Percentiles rank a stretch among this genome's conserved stretches.
Conservation (phyloP, 2,888 invertebrate species). For the Elysia crispata region DNA sequence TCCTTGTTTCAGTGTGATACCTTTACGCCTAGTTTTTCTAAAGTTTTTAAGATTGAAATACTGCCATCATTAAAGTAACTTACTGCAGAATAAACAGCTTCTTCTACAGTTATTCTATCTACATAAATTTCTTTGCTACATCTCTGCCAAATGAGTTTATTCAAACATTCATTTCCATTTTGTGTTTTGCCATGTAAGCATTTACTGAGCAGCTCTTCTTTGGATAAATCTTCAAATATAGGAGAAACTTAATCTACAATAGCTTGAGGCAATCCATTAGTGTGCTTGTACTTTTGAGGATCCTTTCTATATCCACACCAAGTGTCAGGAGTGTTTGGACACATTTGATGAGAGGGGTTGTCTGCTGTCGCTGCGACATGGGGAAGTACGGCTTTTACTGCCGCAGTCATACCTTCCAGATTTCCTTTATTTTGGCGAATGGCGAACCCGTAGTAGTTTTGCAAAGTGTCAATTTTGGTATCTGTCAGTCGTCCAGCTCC, state of each 20-base stretch:
- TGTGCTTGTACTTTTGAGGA: not conserved
- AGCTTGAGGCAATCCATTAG: not conserved
- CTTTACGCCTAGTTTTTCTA: too few species aligned
- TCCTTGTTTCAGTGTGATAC: too few species aligned
- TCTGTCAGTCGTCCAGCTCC: constrained; percentile 24
- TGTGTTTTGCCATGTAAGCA: constrained; percentile 6
- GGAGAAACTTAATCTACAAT: not conserved
- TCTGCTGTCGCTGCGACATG: not conserved
- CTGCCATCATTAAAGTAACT: too few species aligned
- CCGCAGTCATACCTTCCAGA: not conserved
- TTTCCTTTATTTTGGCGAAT: not conserved
- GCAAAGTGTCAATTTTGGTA: constrained; percentile 6
- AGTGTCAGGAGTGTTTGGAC: not conserved
- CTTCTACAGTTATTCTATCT: not conserved
- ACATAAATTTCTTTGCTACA: not conserved
- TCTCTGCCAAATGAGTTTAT: not conserved
- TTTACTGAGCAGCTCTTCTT: not conserved
- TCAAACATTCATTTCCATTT: not conserved
- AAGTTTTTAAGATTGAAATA: too few species aligned
- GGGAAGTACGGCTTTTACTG: not conserved
- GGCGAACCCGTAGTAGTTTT: not conserved
- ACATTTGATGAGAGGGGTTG: not conserved
- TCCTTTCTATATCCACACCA: not conserved
- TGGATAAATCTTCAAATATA: not conserved
- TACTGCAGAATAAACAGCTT: too few species aligned